Conservation (phyloP, 2,888 invertebrate species). For the Drosophila ezoana region DNA sequence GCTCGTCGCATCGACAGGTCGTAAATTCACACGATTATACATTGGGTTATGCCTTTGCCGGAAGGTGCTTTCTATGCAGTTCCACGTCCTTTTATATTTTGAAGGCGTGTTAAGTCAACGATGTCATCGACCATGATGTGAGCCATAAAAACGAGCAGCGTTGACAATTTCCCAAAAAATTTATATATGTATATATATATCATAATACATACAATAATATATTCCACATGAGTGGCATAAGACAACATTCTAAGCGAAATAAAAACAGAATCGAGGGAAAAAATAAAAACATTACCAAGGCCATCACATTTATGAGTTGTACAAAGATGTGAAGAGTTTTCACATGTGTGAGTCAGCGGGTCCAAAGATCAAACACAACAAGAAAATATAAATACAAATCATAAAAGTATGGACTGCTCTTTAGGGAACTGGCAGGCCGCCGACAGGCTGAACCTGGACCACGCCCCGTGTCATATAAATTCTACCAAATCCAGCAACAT, state of each 20-base stretch:
- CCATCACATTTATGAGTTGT: conserved; percentile 28
- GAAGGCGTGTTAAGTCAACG: conserved; percentile 45
- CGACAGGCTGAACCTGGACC: conserved; percentile 35
- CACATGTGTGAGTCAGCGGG: conserved; percentile 31
- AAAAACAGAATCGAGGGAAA: conserved; percentile 5
- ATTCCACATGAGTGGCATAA: conserved; percentile 42
- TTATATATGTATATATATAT: neutral
- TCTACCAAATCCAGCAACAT: conserved; percentile 64
- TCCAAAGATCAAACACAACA: conserved; percentile 51
- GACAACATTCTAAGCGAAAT: conserved; percentile 34
- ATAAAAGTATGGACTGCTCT: conserved; percentile 45
- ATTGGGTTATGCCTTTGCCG: conserved; percentile 19
- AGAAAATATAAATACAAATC: conserved; percentile 41
- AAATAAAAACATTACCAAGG: conserved; percentile 27
- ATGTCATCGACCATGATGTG: conserved; percentile 45
- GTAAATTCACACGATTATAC: conserved; percentile 35
- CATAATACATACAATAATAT: conserved; percentile 36
- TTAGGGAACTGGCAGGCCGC: conserved; percentile 1
- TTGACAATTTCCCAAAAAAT: conserved; percentile 43
- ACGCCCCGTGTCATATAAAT: conserved; percentile 71
- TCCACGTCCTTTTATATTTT: neutral
- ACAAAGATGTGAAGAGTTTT: conserved; percentile 29
- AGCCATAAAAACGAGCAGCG: conserved; percentile 46
- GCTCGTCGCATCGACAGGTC: conserved; percentile 38
- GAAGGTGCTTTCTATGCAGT: conserved; percentile 19